Evolutionary conservation across 2,113 vertebrate genomes (phyloP).

Genomic region (Corythaixoides concolor): DNA sequence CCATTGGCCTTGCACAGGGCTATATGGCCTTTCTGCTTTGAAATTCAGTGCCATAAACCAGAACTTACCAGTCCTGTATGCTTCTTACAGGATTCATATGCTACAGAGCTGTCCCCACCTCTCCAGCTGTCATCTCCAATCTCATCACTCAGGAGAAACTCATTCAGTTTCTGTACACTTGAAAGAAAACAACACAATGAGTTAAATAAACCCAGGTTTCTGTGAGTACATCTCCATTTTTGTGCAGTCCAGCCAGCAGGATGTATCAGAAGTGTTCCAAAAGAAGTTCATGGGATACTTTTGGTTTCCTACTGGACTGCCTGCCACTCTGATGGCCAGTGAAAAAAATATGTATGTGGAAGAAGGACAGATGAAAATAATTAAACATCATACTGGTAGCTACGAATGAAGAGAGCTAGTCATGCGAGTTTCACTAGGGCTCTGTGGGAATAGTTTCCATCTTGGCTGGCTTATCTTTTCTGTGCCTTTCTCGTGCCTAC

Average conservation of each 20-base stretch:
- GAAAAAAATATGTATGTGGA: background rate
- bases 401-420: background rate
- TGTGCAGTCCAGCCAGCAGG: background rate
- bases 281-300: background rate
- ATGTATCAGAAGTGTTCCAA: background rate
- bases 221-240: background rate
- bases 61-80: conserved; percentile 83
- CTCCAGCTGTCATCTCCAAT: conserved; percentile 94
- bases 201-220: background rate
- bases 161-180: conserved; percentile 95
- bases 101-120: conserved; percentile 80
- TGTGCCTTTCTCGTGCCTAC: background rate
- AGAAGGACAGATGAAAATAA: background rate
- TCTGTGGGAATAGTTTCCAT: background rate
- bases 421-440: background rate
- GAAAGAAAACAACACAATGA: background rate
- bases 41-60: background rate
- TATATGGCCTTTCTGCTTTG: background rate
- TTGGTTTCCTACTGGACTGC: background rate
- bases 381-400: background rate
- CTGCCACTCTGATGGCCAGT: background rate
- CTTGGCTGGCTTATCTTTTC: background rate
- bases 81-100: conserved; percentile 88
- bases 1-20: background rate
- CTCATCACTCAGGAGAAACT: conserved; percentile 96